Base-by-base conservation (phyloP, 2,113 vertebrate species). In the Toxostoma redivivum region DNA sequence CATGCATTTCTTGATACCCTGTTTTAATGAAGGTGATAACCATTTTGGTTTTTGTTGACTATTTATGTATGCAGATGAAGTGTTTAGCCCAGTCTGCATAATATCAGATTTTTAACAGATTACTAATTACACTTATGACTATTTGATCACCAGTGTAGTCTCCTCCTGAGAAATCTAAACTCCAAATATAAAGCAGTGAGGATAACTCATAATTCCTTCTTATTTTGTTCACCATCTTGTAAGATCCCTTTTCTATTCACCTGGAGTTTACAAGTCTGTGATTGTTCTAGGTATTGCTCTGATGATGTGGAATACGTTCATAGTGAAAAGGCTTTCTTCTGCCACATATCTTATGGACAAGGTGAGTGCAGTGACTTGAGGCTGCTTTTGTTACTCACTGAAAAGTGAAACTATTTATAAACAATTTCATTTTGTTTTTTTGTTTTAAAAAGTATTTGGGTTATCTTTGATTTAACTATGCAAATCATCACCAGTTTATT, bases 281-380 rank as follows among this genome's bases (percentile, higher is more conserved):
- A 14, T 79, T 95, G 24, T 66, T 92, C 5, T 85, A 99, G 99
- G 99, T 48, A 98, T 99, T 7, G 98, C 98, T 4, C 86, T 98
- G 53, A 99, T 99, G 99, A 99, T 99, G 99, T 99, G 99, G 99
- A 99, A 98, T 44, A 99, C 99, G 0, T 99, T 99, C 95, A 96
- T 99, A 45, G 99, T 99, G 28, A 99, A 99, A 94, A 98, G 99
- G 40, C 98, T 99, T 94, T 99, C 99, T 31, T 98, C 99, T 37
- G 98, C 99, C 45, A 98, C 99, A 0, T 99, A 98, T 94, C 97
- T 99, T 54, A 98, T 99, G 98, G 99, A 99, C 92, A 99, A 99
- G 98, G 99, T 99, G 85, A 94, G 91, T 28, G 11, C 51, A 38
- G 21, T 56, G 9, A 51, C 64, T 33, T 57, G 64, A 73, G 48